Base-by-base conservation (phyloP, 1,140 invertebrate species). In the Octopus bimaculoides region DNA sequence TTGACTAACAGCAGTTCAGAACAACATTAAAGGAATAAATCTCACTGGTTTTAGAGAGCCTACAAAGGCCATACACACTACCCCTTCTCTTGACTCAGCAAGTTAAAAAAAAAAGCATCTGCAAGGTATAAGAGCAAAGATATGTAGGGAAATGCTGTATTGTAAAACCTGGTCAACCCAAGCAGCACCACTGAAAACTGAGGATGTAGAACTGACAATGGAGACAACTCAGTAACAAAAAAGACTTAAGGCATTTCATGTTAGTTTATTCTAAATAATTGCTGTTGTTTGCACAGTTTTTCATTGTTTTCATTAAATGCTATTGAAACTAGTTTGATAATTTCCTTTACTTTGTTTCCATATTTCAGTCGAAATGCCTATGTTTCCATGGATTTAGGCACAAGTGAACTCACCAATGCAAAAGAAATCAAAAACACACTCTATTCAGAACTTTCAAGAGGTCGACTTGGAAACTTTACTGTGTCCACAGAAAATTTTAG, bases 391-490 rank as follows among this genome's bases (percentile, higher is more conserved):
- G 66, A 71, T 71, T 71, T 71, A 20, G 66, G 66, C 6, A 71
- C 66, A 14, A 8, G 66, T n/a, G 66, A 71, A 71, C 17, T 5
- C 66, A 71, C 26, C 4, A 71, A 71, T 71, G 66, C 17, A 71
- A 8, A 10, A 9, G 66, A n/a, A n/a, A 71, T 71, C 26, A 71
- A 17, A 71, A 71, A 20, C 26, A 14, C 7, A 6, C 66, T 71
- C 26, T 9, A 14, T 10, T n/a, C 66, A 14, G 17, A 71, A 14
- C 66, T 71, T 14, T 20, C 17, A 71, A 10, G 17, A 12, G 66
- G 66, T n/a, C 66, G 66, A n/a, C 66, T 71, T 71, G 66, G 66
- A 71, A 71, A 71, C 26, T 71, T 71, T 14, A 71, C 17, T 14
- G 66, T 71, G 66, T 71, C 66, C 14, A 5, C 8, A 6, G 66